Percentiles rank a stretch among this genome's conserved stretches.
phyloP scores from a whole-genome alignment of 2,113 vertebrate genomes.

The Mionectes macconnelli region DNA sequence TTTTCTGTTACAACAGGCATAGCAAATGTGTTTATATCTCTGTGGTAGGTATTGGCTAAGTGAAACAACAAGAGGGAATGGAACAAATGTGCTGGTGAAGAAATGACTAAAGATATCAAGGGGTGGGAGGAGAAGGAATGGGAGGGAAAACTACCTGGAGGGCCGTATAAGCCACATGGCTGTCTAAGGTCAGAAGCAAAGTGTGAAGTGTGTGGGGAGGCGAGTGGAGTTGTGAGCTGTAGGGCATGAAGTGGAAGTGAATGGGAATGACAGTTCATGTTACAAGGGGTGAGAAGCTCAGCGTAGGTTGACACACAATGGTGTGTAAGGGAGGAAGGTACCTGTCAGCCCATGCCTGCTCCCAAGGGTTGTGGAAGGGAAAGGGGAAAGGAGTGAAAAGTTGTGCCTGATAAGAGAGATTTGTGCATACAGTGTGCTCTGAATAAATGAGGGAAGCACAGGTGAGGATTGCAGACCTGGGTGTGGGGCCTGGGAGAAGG shows the following conservation, averaged over 20 bases:
- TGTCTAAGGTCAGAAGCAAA: not conserved
- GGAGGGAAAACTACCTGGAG: constrained; percentile 5
- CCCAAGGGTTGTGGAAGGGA: not conserved
- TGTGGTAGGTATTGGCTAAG: not conserved
- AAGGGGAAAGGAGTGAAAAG: not conserved
- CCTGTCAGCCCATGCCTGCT: not conserved
- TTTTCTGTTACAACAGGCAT: not conserved
- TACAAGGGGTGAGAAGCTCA: not conserved
- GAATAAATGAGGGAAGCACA: not conserved
- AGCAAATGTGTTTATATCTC: not conserved
- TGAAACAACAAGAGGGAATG: not conserved
- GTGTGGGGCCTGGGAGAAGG: not conserved
- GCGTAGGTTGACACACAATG: fast-evolving
- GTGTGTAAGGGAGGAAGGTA: not conserved
- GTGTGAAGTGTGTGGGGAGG: not conserved
- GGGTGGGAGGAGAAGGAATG: not conserved
- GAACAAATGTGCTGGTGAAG: not conserved
- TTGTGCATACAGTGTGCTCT: not conserved
- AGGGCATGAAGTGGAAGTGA: not conserved
- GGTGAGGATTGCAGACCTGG: not conserved
- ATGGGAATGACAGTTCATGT: not conserved
- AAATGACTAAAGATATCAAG: not conserved
- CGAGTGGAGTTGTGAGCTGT: not conserved
- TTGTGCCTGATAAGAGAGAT: not conserved
- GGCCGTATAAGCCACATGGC: not conserved